These are phyloP conservation scores for Leptocoma aspasia DNA, from an alignment of 2,113 vertebrate species.

Conservation along the genomic window DNA sequence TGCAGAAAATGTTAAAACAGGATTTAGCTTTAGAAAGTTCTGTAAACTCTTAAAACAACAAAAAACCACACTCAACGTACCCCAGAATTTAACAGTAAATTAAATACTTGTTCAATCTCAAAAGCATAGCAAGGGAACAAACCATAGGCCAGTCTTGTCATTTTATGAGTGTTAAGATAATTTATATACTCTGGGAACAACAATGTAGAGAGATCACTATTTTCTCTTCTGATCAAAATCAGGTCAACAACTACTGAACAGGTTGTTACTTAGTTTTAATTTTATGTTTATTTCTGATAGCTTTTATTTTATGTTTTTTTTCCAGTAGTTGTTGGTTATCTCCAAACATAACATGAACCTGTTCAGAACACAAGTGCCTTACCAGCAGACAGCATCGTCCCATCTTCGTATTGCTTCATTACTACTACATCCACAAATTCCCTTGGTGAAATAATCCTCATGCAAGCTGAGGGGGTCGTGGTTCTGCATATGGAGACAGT, in stretches of 20 bases:
- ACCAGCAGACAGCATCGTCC: slow-evolving; percentile 88
- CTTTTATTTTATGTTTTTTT: background rate
- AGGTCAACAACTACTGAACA: background rate
- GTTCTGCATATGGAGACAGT: slow-evolving; percentile 82
- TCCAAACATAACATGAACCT: background rate
- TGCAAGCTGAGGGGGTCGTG: slow-evolving; percentile 87
- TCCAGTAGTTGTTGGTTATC: background rate
- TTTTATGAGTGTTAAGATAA: background rate
- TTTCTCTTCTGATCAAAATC: background rate
- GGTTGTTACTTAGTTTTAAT: background rate
- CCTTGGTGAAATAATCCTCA: slow-evolving; percentile 91
- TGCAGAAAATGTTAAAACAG: background rate
- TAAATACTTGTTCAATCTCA: background rate
- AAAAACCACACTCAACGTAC: background rate
- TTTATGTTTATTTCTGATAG: background rate
- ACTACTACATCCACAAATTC: slow-evolving; percentile 92
- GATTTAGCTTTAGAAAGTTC: background rate
- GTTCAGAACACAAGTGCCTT: background rate
- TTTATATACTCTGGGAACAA: background rate
- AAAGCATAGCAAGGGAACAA: background rate
- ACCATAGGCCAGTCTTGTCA: background rate
- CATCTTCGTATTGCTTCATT: slow-evolving; percentile 83
- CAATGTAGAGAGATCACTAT: background rate
- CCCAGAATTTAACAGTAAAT: background rate
- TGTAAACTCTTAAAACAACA: background rate